Base-by-base conservation (phyloP, 2,797 vertebrate species). In the Tarsius wallacei region DNA sequence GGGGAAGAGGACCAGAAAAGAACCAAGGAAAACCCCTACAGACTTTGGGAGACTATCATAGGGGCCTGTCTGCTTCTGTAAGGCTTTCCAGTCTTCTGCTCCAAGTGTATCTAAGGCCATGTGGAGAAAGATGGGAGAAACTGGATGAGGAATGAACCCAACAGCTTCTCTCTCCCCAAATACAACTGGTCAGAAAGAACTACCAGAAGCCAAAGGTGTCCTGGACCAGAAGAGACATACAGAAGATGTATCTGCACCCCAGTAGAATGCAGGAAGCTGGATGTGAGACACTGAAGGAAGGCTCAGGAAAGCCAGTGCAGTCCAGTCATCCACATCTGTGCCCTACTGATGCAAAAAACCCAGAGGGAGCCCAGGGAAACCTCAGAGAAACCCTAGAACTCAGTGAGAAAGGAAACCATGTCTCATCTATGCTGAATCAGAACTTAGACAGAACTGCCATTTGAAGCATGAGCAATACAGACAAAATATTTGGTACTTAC, bases 351-450 rank as follows among this genome's bases (percentile, higher is more conserved):
- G 47, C 17, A 17, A 7, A 64, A 64, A 66, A 77, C 21, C 16
- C 24, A 2, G 7, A 17, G 10, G 47, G 10, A 26, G 21, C 28
- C 2, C n/a, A 64, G 36, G 1, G 14, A 5, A 51, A 49, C 2
- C 47, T 42, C 33, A 15, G 22, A 12, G 68, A 64, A 22, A 17
- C 9, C 36, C n/a, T 13, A 16, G 21, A 77, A 3, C 33, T 66
- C 36, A 36, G 7, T 4, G 22, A 63, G 66, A 53, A 51, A 42
- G 61, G 66, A 47, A 36, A 19, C 17, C 17, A 4, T 22, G 7
- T 47, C 53, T 51, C 53, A 2, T 2, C 4, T 8, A 13, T 26
- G 3, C 22, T 14, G 6, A 16, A 2, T 13, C 28, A 2, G 17
- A 36, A n/a, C 8, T 14, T 22, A 51, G 36, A 17, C 2, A 61